phyloP scores from a whole-genome alignment of 2,113 vertebrate genomes.

The Bombycilla garrulus region DNA sequence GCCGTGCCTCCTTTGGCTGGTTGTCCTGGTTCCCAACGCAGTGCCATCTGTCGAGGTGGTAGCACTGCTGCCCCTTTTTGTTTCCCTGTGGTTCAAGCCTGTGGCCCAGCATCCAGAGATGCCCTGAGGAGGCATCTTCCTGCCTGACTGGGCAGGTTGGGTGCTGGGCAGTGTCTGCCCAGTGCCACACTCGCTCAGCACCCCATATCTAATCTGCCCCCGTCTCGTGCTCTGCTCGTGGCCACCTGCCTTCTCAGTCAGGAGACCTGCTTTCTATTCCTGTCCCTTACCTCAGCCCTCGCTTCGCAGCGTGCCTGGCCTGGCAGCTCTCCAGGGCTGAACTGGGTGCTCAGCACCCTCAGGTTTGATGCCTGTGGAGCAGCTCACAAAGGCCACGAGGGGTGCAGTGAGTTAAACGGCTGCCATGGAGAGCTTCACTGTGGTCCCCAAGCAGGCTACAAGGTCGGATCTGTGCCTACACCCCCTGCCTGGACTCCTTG shows the following conservation, averaged over 20 bases:
- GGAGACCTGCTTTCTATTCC: constrained; percentile 32
- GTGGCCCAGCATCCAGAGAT: neutral
- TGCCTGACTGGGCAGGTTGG: neutral
- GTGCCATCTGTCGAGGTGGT: neutral
- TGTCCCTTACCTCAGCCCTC: neutral
- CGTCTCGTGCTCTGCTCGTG: neutral
- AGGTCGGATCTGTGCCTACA: fast-evolving
- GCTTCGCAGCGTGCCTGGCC: neutral
- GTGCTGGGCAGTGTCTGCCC: neutral
- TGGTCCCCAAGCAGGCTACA: neutral
- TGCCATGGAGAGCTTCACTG: neutral
- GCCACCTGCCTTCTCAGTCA: constrained; percentile 7
- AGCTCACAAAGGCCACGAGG: fast-evolving
- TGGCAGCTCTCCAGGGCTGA: neutral
- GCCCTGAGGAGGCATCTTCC: neutral
- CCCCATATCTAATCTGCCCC: constrained; percentile 29
- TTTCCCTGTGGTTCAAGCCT: neutral
- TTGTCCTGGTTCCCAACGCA: neutral
- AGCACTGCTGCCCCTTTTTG: neutral
- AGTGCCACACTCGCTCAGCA: fast-evolving
- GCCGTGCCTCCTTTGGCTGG: neutral
- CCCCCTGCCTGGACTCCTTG: fast-evolving
- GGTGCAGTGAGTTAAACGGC: neutral
- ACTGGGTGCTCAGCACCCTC: neutral
- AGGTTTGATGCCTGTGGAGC: neutral